Evolutionary conservation across 2,113 vertebrate species (phyloP).

Genomic region (Perca flavescens): DNA sequence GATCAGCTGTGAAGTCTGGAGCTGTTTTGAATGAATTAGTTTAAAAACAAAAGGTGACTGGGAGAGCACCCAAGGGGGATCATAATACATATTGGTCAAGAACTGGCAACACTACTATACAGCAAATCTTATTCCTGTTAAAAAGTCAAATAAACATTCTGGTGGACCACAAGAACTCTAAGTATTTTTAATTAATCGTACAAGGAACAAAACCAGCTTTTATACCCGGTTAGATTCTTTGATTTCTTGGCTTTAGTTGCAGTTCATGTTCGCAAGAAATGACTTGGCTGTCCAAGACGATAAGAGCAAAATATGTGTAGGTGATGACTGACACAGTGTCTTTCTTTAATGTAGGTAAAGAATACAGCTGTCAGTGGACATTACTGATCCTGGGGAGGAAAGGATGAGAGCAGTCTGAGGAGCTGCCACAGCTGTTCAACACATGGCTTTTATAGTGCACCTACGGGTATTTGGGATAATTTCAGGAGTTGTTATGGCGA

Average conservation of each 20-base stretch:
- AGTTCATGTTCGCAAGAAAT: slow-evolving; percentile 5
- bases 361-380: slow-evolving; percentile 26
- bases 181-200: slow-evolving; percentile 15
- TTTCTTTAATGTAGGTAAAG: slow-evolving; percentile 23
- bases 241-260: slow-evolving; percentile 7
- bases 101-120: slow-evolving; percentile 27
- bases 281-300: neutral
- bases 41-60: slow-evolving; percentile 16
- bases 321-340: neutral
- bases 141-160: slow-evolving; percentile 66
- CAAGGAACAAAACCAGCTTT: neutral
- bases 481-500: slow-evolving; percentile 70
- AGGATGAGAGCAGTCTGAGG: slow-evolving; percentile 40
- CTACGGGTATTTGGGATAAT: slow-evolving; percentile 79
- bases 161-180: slow-evolving; percentile 40
- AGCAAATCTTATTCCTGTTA: slow-evolving; percentile 41
- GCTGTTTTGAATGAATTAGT: slow-evolving; percentile 26
- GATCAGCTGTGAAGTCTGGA: slow-evolving; percentile 24
- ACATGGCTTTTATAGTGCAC: slow-evolving; percentile 74
- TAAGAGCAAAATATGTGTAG: neutral
- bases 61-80: slow-evolving; percentile 38
- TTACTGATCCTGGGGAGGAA: slow-evolving; percentile 34
- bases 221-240: neutral
- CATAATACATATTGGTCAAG: slow-evolving; percentile 35
- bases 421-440: slow-evolving; percentile 69